A percentile compares a stretch with the other conserved stretches of the same genome.
phyloP scores from a whole-genome alignment of 2,888 invertebrate species.

The Reticulitermes lucifugus region DNA sequence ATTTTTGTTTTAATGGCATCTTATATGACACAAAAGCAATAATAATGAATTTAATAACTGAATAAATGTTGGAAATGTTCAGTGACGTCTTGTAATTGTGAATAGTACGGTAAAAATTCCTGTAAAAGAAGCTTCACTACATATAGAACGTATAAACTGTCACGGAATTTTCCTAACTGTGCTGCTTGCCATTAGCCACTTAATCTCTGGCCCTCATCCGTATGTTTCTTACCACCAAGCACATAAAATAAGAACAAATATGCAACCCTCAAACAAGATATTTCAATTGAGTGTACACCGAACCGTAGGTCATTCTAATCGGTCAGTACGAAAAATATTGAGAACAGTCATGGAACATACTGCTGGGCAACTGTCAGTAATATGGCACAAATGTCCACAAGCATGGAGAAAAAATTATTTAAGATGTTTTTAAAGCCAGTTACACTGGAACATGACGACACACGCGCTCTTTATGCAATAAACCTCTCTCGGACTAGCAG shows the following conservation, averaged over 20 bases:
- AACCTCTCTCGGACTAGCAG: too few species aligned
- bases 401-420: neutral
- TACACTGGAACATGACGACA: too few species aligned
- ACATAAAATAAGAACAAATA: neutral
- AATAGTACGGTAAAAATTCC: too few species aligned
- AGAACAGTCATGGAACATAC: neutral
- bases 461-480: too few species aligned
- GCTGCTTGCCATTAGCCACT: neutral
- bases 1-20: too few species aligned
- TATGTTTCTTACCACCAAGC: neutral
- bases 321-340: neutral
- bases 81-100: too few species aligned
- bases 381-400: neutral
- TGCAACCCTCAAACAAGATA: neutral
- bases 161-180: neutral
- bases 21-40: too few species aligned
- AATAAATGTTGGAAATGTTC: too few species aligned
- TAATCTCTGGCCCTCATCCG: neutral
- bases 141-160: too few species aligned
- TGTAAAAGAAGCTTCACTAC: too few species aligned
- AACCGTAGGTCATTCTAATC: neutral
- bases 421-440: neutral
- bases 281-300: neutral
- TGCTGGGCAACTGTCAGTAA: neutral
- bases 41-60: too few species aligned